Percentiles rank a stretch among this genome's conserved stretches.
phyloP scores from a whole-genome alignment of 2,113 vertebrate species.

The Thryonomys swinderianus region DNA sequence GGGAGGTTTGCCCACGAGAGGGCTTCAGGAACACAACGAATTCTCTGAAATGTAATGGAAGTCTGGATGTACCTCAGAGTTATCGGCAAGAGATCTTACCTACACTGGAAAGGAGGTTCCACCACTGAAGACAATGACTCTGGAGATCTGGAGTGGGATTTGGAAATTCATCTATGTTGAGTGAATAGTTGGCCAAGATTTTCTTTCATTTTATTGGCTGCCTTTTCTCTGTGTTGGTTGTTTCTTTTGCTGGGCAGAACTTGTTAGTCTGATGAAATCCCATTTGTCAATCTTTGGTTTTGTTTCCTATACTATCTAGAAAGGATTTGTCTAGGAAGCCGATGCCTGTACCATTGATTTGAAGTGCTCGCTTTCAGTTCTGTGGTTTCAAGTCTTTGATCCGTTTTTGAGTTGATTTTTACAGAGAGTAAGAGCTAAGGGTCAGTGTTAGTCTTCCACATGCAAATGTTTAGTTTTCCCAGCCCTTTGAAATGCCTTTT shows the following conservation, averaged over 20 bases:
- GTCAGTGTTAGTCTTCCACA: not conserved
- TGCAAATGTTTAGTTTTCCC: not conserved
- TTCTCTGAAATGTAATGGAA: not conserved
- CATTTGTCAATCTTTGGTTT: not conserved
- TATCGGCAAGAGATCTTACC: not conserved
- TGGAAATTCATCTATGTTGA: not conserved
- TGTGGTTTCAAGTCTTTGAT: not conserved
- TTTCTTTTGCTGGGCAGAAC: not conserved
- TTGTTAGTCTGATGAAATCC: not conserved
- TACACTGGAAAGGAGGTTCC: not conserved
- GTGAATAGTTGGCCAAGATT: not conserved
- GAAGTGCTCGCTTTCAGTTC: not conserved
- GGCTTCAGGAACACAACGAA: not conserved
- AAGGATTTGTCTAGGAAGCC: not conserved
- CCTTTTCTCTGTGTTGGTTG: not conserved
- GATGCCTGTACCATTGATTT: not conserved
- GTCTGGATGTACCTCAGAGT: not conserved
- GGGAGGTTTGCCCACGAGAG: fast-evolving
- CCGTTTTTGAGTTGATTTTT: not conserved
- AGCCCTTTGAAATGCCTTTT: not conserved
- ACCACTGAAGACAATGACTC: not conserved
- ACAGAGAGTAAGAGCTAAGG: not conserved
- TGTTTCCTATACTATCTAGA: not conserved
- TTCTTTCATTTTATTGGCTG: not conserved
- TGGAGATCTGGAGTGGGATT: not conserved